Evolutionary conservation across 2,888 invertebrate genomes (phyloP), one percentile per base, ranked within the genome.

Genomic region (Leptothorax acervorum): DNA sequence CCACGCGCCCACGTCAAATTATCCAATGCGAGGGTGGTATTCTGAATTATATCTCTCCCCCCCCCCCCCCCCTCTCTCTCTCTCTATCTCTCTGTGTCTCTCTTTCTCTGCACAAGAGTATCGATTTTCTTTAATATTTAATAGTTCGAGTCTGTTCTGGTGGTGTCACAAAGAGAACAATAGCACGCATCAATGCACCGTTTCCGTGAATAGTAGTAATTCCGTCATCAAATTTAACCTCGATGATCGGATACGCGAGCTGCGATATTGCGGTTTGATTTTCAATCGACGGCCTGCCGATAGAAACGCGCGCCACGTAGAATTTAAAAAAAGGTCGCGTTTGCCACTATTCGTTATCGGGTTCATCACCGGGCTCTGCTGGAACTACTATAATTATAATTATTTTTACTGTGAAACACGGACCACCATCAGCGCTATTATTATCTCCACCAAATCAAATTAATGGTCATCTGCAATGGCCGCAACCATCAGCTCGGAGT

Each of bases 211-310:
- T 53, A 48, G 57, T 35, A 45, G 35, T 73, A 81, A 71, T 81
- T 71, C 71, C 39, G 79, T 60, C 71, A 60, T 71, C 60, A 81
- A 81, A 81, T 81, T 81, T 71, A 60, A 45, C 31, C 35, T 42
- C 73, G 28, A 81, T 71, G 79, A 79, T 71, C 79, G 45, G 35
- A 78, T 70, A 55, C 70, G 45, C 70, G 35, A 48, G 18, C 71
- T 60, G n/a, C 48, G 73, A 81, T 81, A 81, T 71, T 71, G 79
- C 71, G 79, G 79, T 71, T 71, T 71, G 71, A 81, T 71, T 81
- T 71, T 81, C 79, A 81, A 81, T 81, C 39, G 71, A 60, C 39
- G 35, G 15, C 28, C 23, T 18, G 18, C 12, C 23, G 31, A 35
- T 60, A 68, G 23, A 71, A 45, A 70, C 8, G 48, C 23, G 45